Evolutionary conservation across 2,113 vertebrate species (phyloP).

Genomic region (Physeter macrocephalus): DNA sequence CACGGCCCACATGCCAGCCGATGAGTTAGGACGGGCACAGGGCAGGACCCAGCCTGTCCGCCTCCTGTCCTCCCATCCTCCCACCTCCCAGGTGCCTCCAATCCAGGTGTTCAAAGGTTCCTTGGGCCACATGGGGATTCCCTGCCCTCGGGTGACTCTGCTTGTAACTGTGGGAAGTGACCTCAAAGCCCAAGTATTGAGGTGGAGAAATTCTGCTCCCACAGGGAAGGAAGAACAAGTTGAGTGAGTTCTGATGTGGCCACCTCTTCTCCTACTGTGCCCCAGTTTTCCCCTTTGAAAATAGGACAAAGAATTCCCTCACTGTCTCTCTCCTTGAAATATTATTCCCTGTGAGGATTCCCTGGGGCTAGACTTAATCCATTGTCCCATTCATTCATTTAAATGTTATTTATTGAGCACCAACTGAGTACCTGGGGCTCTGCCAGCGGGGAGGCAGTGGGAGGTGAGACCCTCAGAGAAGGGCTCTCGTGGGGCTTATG

Average conservation of each 20-base stretch:
- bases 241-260: not conserved
- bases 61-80: not conserved
- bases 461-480: not conserved
- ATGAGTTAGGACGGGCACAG: not conserved
- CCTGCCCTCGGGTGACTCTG: not conserved
- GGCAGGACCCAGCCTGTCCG: constrained; percentile 55
- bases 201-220: not conserved
- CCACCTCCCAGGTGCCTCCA: not conserved
- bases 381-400: not conserved
- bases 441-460: not conserved
- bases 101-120: not conserved
- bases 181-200: not conserved
- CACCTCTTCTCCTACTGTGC: not conserved
- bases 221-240: not conserved
- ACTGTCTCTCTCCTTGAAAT: not conserved
- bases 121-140: not conserved
- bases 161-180: not conserved
- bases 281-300: not conserved
- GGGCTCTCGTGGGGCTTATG: fast-evolving
- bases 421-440: not conserved
- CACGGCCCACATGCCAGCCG: constrained; percentile 44
- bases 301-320: not conserved
- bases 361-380: not conserved
- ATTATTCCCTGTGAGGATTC: not conserved
- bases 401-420: not conserved